Evolutionary conservation across 1,140 invertebrate species (phyloP).

Genomic region (Lordiphosa clarofinis): DNA sequence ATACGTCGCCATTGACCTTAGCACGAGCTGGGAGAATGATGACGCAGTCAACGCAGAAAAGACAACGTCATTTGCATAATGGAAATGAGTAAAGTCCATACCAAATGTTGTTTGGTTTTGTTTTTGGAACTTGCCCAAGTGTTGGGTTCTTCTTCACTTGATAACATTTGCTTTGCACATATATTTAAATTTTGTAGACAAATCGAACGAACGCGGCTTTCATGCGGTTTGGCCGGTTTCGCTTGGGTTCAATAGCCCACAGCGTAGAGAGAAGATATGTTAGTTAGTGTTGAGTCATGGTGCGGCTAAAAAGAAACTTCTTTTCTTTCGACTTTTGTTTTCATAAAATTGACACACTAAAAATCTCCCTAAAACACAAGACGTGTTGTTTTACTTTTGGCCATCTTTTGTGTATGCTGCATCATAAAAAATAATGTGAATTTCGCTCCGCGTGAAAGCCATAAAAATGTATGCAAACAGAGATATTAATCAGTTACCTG

Average conservation of each 20-base stretch:
- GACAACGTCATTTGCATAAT: constrained; percentile 63
- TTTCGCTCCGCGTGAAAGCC: constrained; percentile 41
- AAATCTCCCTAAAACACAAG: background rate
- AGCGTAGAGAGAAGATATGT: background rate
- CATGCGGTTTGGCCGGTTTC: constrained; percentile 35
- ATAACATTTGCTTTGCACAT: constrained; percentile 5
- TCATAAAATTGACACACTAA: constrained; percentile 25
- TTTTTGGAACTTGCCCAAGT: constrained; percentile 46
- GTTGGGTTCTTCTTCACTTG: constrained; percentile 25
- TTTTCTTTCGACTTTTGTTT: constrained; percentile 28
- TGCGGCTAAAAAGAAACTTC: constrained; percentile 18
- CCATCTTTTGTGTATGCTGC: constrained; percentile 13
- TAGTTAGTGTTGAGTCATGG: background rate
- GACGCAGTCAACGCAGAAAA: constrained; percentile 35
- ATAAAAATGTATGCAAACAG: constrained; percentile 23
- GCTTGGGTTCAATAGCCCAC: constrained; percentile 51
- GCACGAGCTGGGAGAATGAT: constrained; percentile 25
- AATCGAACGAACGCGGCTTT: constrained; percentile 19
- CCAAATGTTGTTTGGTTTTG: constrained; percentile 4
- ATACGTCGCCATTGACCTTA: constrained; percentile 42
- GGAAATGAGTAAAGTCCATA: constrained; percentile 50
- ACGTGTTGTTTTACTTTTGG: constrained; percentile 17
- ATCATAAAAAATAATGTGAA: constrained; percentile 14
- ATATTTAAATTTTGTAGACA: constrained; percentile 22
- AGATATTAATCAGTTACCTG: constrained; percentile 24